Evolutionary conservation across 2,888 invertebrate genomes (phyloP).

Genomic region (Calameuta filiformis): DNA sequence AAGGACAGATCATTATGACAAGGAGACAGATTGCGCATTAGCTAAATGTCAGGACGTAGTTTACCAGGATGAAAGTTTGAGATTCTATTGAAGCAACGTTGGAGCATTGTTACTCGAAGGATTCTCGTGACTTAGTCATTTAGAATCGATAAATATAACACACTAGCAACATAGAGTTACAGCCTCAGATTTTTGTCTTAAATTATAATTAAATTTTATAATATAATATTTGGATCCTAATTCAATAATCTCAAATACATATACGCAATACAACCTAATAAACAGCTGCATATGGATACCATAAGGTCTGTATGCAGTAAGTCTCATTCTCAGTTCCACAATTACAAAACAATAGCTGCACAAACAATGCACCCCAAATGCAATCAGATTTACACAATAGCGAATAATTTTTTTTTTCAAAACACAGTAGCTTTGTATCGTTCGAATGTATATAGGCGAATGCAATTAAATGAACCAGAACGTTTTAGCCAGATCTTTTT

Average conservation of each 20-base stretch:
- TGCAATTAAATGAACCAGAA: neutral
- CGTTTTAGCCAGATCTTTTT: neutral
- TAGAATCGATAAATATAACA: neutral
- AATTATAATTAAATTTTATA: neutral
- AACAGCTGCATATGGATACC: neutral
- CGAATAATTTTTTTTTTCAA: neutral
- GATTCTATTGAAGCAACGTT: neutral
- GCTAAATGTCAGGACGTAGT: constrained; percentile 30
- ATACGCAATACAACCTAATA: neutral
- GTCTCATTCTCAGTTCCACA: neutral
- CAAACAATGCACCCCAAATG: neutral
- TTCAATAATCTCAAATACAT: neutral
- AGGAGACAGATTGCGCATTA: constrained; percentile 37
- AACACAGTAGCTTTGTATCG: neutral
- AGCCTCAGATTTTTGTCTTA: neutral
- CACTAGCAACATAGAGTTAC: neutral
- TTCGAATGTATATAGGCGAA: neutral
- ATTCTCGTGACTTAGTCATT: neutral
- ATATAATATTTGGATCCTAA: neutral
- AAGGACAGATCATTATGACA: constrained; percentile 30
- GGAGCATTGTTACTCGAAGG: neutral
- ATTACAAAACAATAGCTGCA: neutral
- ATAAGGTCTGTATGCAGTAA: neutral
- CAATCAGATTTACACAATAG: neutral
- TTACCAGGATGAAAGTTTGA: neutral